phyloP scores from a whole-genome alignment of 2,888 invertebrate species.

The Meganola albula region DNA sequence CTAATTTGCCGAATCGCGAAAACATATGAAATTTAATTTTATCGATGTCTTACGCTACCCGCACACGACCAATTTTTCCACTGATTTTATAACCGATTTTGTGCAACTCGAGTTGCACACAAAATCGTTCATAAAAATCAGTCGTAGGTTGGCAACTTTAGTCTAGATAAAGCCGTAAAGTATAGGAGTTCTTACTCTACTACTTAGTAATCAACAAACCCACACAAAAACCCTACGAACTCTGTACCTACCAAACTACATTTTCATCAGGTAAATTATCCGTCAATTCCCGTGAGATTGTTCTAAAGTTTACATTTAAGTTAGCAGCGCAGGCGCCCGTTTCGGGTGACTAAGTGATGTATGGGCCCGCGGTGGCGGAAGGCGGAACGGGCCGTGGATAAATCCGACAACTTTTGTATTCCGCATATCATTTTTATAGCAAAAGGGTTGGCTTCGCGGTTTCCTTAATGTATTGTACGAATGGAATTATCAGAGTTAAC shows the following conservation, averaged over 20 bases:
- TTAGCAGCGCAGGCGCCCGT: constrained; percentile 19
- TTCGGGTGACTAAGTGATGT: constrained; percentile 38
- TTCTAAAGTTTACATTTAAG: constrained; percentile 39
- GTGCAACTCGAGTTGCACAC: no score
- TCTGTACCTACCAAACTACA: constrained; percentile 18
- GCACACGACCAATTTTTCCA: no score
- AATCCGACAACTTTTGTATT: constrained; percentile 18
- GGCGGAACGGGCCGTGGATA: constrained; percentile 28
- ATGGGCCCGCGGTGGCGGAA: constrained; percentile 35
- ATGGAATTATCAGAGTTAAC: no score
- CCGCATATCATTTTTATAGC: constrained; percentile 17
- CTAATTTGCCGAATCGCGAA: constrained; percentile 72
- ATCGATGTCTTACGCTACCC: no score
- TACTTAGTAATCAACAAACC: not conserved
- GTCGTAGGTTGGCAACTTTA: no score
- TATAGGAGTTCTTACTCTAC: no score
- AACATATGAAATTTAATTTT: constrained; percentile 73
- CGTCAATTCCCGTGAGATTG: constrained; percentile 37
- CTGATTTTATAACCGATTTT: no score
- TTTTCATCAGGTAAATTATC: constrained; percentile 36
- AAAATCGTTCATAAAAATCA: no score
- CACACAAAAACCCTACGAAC: constrained; percentile 6
- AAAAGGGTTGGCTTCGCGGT: constrained; percentile 10
- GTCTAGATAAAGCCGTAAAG: no score
- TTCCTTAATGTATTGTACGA: no score